phyloP scores from a whole-genome alignment of 2,888 invertebrate genomes.

The Melanophora roralis region DNA sequence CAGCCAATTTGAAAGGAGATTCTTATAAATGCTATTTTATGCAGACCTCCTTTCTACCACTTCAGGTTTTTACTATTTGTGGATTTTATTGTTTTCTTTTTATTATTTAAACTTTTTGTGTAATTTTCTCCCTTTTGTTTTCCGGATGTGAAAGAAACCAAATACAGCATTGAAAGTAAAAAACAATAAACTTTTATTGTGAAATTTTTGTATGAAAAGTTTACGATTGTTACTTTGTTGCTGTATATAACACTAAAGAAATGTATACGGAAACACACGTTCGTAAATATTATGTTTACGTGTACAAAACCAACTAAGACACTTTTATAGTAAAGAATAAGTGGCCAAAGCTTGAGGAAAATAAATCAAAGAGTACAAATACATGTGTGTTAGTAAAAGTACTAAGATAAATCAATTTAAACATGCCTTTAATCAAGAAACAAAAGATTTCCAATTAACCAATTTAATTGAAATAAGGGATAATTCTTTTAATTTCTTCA shows the following conservation, averaged over 20 bases:
- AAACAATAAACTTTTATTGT: constrained; percentile 16
- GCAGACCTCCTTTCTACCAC: not conserved
- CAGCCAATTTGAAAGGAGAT: too few relatives aligned
- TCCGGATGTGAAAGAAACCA: not conserved
- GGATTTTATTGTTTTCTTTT: constrained; percentile 6
- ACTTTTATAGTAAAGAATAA: constrained; percentile 1
- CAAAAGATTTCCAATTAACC: too few relatives aligned
- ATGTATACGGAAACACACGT: not conserved
- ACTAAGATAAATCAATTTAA: not conserved
- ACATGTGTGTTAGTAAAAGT: not conserved
- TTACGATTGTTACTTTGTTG: constrained; percentile 35
- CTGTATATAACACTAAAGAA: not conserved
- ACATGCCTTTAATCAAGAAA: too few relatives aligned
- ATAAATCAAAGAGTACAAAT: not conserved
- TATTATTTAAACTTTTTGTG: not conserved
- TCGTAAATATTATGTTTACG: not conserved
- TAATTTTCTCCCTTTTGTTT: constrained; percentile 13
- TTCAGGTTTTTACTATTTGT: constrained; percentile 26
- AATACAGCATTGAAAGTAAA: constrained; percentile 13
- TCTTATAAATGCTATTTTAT: too few relatives aligned
- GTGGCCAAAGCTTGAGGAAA: constrained; percentile 1
- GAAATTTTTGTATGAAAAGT: constrained; percentile 23
- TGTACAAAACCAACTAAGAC: not conserved
- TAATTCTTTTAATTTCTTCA: too few relatives aligned
- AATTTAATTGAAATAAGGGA: too few relatives aligned